Evolutionary conservation across 2,888 invertebrate genomes (phyloP).

Genomic region (Chromoteleia sp.): DNA sequence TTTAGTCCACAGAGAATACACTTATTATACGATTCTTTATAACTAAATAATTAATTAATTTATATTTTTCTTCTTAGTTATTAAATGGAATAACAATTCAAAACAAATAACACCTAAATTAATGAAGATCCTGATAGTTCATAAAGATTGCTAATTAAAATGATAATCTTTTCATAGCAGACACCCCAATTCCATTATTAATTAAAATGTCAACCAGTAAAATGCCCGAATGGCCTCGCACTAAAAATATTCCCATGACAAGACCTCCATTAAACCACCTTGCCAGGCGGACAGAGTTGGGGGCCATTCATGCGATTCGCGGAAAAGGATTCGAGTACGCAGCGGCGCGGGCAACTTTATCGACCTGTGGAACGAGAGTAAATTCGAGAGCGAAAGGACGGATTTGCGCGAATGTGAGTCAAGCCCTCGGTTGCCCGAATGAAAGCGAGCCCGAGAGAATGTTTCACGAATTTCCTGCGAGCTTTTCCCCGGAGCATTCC

Average conservation of each 20-base stretch:
- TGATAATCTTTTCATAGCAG: neutral
- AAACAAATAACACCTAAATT: too few species aligned
- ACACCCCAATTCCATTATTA: neutral
- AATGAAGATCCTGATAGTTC: neutral
- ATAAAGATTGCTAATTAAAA: constrained; percentile 18
- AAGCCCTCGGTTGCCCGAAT: constrained; percentile 50
- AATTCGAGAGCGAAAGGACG: constrained; percentile 68
- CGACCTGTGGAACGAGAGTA: constrained; percentile 65
- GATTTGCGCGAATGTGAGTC: constrained; percentile 66
- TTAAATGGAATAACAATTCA: too few species aligned
- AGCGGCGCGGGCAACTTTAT: constrained; percentile 55
- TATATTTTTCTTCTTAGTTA: too few species aligned
- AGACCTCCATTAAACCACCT: constrained; percentile 1
- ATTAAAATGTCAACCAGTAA: constrained; percentile 9
- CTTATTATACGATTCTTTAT: too few species aligned
- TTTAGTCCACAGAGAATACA: too few species aligned
- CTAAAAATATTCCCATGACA: constrained; percentile 10
- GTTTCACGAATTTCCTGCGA: constrained; percentile 49
- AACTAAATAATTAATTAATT: too few species aligned
- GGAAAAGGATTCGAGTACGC: constrained; percentile 50
- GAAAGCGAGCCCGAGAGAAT: constrained; percentile 63
- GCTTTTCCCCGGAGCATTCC: constrained; percentile 40
- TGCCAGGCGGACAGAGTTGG: neutral
- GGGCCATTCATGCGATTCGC: constrained; percentile 26
- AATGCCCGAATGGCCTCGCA: neutral